These are phyloP conservation scores for Eupsittula cactorum DNA, from an alignment of 2,113 vertebrate species.

Conservation along the genomic window DNA sequence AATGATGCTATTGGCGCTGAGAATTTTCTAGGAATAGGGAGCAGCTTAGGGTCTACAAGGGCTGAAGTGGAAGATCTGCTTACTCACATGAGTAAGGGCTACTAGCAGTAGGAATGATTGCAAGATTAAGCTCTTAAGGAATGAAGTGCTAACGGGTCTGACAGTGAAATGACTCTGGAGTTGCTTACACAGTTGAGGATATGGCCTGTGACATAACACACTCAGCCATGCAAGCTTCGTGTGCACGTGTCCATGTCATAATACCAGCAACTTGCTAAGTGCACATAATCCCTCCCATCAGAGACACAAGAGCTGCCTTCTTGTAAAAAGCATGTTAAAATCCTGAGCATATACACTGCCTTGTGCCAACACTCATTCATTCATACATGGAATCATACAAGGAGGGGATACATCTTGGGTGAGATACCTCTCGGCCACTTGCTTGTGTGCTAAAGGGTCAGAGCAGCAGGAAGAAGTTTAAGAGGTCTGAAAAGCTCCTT, in stretches of 20 bases:
- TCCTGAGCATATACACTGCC: neutral
- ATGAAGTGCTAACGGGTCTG: neutral
- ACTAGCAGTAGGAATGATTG: neutral
- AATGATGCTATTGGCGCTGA: neutral
- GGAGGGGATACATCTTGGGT: neutral
- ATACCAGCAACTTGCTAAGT: neutral
- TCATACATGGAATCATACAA: neutral
- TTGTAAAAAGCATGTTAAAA: slow-evolving; percentile 5
- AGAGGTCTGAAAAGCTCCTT: neutral
- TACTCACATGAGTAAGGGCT: neutral
- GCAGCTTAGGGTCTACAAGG: neutral
- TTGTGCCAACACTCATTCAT: neutral
- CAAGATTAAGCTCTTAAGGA: slow-evolving; percentile 15
- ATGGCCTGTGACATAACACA: neutral
- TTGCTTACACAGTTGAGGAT: neutral
- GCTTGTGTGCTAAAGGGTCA: neutral
- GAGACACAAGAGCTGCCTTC: neutral
- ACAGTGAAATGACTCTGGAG: neutral
- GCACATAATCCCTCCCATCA: neutral
- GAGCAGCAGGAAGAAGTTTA: neutral
- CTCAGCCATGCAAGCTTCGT: neutral
- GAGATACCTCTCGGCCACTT: neutral
- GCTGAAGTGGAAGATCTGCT: neutral
- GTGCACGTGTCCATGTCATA: neutral
- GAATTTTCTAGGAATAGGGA: neutral